phyloP scores from a whole-genome alignment of 2,888 invertebrate species.

The Cerastis rubricosa region DNA sequence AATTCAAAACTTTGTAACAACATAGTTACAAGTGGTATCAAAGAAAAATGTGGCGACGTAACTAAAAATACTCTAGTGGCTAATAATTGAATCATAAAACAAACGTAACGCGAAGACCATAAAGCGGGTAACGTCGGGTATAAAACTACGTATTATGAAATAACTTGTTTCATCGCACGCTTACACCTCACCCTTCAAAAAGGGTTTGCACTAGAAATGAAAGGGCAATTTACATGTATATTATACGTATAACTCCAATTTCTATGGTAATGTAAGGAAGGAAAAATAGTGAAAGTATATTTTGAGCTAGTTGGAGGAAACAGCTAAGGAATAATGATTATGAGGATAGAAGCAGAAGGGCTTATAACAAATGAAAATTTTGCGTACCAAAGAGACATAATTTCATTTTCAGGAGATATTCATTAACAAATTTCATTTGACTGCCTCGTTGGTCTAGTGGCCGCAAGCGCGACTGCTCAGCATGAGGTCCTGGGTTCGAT shows the following conservation, averaged over 20 bases:
- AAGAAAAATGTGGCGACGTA: conserved; percentile 20
- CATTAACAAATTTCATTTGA: not conserved
- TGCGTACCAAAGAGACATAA: not conserved
- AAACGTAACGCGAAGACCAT: conserved; percentile 45
- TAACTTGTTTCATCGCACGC: conserved; percentile 55
- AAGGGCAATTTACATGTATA: conserved; percentile 59
- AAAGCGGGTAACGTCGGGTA: conserved; percentile 51
- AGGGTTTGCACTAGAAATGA: conserved; percentile 55
- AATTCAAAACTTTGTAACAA: not conserved
- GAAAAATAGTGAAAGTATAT: conserved; percentile 52
- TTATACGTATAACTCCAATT: conserved; percentile 57
- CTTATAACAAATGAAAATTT: not conserved
- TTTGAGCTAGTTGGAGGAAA: conserved; percentile 34
- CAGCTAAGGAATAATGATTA: not conserved
- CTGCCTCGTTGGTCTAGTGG: no score
- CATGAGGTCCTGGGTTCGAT: no score
- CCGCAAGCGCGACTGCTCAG: no score
- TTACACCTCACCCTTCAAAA: conserved; percentile 37
- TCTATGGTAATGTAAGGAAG: conserved; percentile 52
- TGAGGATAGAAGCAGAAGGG: not conserved
- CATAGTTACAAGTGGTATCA: conserved; percentile 18
- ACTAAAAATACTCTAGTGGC: conserved; percentile 50
- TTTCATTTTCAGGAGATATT: not conserved
- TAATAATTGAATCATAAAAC: conserved; percentile 62
- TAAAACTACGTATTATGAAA: conserved; percentile 65